Evolutionary conservation across 1,140 invertebrate genomes (phyloP).

Genomic region (Drosophila insularis): DNA sequence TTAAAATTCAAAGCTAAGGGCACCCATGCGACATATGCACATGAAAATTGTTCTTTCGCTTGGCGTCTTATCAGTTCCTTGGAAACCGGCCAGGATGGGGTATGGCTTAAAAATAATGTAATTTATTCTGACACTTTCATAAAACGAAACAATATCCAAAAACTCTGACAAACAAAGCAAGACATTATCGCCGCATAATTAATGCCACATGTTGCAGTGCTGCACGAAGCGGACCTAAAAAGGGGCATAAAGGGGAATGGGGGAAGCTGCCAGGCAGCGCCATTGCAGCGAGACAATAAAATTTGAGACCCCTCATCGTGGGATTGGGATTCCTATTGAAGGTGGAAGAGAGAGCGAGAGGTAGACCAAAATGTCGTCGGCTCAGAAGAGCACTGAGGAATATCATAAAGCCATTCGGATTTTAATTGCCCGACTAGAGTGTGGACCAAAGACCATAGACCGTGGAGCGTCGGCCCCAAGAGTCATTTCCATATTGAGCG

Average conservation of each 20-base stretch:
- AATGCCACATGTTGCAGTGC: conserved; percentile 77
- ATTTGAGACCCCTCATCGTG: conserved; percentile 28
- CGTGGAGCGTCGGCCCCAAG: conserved; percentile 43
- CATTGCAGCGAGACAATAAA: conserved; percentile 65
- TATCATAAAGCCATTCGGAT: conserved; percentile 74
- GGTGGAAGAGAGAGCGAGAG: not conserved
- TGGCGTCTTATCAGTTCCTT: conserved; percentile 51
- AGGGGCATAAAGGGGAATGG: not conserved
- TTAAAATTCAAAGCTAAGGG: conserved; percentile 51
- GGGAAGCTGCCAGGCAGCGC: conserved; percentile 7
- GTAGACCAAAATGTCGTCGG: conserved; percentile 23
- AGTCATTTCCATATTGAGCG: conserved; percentile 68
- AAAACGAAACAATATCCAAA: conserved; percentile 64
- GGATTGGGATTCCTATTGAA: not conserved
- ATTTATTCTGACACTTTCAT: conserved; percentile 80
- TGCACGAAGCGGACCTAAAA: conserved; percentile 11
- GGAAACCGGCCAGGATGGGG: conserved; percentile 28
- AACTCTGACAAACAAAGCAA: conserved; percentile 64
- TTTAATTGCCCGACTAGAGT: conserved; percentile 58
- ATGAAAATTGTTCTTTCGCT: conserved; percentile 13
- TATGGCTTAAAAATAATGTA: conserved; percentile 71
- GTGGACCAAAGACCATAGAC: conserved; percentile 1
- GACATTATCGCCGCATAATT: conserved; percentile 81
- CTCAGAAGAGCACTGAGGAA: conserved; percentile 44
- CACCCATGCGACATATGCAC: conserved; percentile 23